Evolutionary conservation across 2,797 vertebrate species (phyloP), one percentile per base, ranked within the genome.

Genomic region (Tadarida brasiliensis): DNA sequence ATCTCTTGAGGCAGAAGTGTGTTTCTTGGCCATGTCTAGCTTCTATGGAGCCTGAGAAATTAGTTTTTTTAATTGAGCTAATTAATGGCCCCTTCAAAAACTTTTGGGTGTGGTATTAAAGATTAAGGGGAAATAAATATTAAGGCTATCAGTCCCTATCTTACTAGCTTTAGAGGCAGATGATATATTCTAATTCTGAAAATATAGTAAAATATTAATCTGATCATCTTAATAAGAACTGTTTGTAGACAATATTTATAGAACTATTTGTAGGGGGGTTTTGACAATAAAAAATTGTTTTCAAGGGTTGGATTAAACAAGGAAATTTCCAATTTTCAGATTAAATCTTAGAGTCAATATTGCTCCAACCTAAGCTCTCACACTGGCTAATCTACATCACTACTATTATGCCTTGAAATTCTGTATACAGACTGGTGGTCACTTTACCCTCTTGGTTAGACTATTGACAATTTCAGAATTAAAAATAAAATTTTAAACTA

Each of bases 201-300:
- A 76, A 87, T 33, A 90, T 0, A 87, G 17, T 61, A 77, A 87
- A 94, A 87, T 57, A 33, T 96, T 87, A 59, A 90, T 76, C 20
- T 67, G 47, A 78, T 82, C 85, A 5, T 71, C 17, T 57, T 80
- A 57, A 63, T 88, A 88, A 61, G n/a, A 89, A 54, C 20, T 87
- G 44, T 90, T 84, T 81, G 28, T 68, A 10, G 24, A 71, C 33
- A 84, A 73, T 61, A 76, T 51, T 85, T 22, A 9, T 30, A 81
- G 35, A 44, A 44, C 39, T 44, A 44, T 19, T 49, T 7, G 33
- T 39, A 92, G 44, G 8, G 15, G 26, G 16, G 4, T 77, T 94
- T 76, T 77, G 5, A 77, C 77, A 85, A 94, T 51, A 56, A 56
- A 91, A 74, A 85, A 83, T 22, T 81, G n/a, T 80, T 77, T 77